phyloP scores from a whole-genome alignment of 2,888 invertebrate genomes.

The Oligia latruncula region DNA sequence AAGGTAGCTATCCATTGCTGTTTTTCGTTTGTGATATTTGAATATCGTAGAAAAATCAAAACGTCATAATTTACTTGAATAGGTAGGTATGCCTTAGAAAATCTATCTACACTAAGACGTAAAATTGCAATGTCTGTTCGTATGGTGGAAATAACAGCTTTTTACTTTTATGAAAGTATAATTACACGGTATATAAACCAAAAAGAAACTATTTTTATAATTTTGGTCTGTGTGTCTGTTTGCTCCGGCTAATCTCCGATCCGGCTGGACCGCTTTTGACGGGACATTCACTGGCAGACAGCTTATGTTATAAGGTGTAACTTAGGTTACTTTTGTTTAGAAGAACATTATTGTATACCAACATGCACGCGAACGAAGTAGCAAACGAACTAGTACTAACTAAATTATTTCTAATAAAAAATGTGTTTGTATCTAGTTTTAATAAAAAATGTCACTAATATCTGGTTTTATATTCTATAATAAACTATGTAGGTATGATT shows the following conservation, averaged over 20 bases:
- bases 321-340: not conserved
- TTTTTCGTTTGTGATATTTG: not conserved
- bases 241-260: not conserved
- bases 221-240: not conserved
- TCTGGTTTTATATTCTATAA: not conserved
- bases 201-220: no score
- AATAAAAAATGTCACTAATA: conserved; percentile 5
- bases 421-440: not conserved
- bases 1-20: not conserved
- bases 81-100: not conserved
- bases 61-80: not conserved
- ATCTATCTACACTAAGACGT: not conserved
- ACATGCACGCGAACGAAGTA: no score
- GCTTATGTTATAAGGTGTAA: not conserved
- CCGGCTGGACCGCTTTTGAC: not conserved
- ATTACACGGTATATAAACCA: not conserved
- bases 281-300: not conserved
- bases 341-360: no score
- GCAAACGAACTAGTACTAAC: no score
- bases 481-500: conserved; percentile 39
- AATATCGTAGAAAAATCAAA: not conserved
- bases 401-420: not conserved
- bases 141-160: not conserved
- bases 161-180: not conserved
- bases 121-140: not conserved